These are phyloP conservation scores for Halcyon leucocephala DNA, from an alignment of 2,797 vertebrate genomes.

Conservation along the genomic window DNA sequence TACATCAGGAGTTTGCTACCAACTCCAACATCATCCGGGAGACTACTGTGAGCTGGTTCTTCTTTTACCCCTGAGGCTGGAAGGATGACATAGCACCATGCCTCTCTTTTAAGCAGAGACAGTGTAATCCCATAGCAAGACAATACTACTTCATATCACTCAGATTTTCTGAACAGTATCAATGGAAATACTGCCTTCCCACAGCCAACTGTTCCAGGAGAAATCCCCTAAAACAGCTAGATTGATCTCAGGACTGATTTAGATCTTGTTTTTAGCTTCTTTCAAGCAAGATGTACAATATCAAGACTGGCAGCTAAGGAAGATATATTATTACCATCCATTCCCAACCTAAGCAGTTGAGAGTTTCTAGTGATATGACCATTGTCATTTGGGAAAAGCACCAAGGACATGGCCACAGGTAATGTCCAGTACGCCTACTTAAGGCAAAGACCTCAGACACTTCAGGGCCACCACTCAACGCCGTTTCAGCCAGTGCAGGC, in stretches of 20 bases:
- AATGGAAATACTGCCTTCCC: background rate
- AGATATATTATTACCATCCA: background rate
- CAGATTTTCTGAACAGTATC: background rate
- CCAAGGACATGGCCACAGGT: background rate
- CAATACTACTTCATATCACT: background rate
- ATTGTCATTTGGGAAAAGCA: background rate
- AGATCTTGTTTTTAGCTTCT: background rate
- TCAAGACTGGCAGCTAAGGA: background rate
- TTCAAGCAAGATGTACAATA: background rate
- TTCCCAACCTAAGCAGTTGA: background rate
- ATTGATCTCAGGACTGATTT: background rate
- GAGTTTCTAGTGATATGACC: background rate
- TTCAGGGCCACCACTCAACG: accelerated
- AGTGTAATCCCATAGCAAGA: background rate
- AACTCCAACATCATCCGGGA: background rate
- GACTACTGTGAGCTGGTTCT: background rate
- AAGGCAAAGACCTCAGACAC: background rate
- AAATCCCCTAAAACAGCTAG: background rate
- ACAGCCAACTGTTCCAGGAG: background rate
- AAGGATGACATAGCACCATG: background rate
- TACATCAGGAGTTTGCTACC: background rate
- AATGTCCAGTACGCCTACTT: background rate
- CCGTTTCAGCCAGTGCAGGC: background rate
- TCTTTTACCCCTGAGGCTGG: background rate
- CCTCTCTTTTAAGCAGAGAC: background rate